Evolutionary conservation across 2,797 vertebrate genomes (phyloP).

Genomic region (Hypotaenidia philippensis): DNA sequence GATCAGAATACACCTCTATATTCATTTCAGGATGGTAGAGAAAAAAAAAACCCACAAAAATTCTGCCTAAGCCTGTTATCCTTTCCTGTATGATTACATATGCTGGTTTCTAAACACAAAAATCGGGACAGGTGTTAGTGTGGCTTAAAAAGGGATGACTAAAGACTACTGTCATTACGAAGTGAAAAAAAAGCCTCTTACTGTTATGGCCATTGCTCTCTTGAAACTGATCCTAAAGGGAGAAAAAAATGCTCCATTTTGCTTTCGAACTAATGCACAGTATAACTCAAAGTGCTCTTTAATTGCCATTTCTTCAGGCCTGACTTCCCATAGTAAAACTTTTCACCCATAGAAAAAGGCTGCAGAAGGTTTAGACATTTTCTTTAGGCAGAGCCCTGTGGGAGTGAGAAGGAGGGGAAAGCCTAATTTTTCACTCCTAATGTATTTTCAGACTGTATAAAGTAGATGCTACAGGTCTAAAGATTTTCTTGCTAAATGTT

Average conservation of each 20-base stretch:
- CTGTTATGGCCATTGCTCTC: neutral
- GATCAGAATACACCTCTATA: neutral
- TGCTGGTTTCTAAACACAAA: neutral
- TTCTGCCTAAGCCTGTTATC: neutral
- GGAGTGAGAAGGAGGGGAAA: neutral
- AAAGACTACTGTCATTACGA: neutral
- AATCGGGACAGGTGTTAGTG: neutral
- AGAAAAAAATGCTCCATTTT: neutral
- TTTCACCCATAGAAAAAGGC: neutral
- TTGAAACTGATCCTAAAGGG: neutral
- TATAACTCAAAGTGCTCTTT: slow-evolving; percentile 52
- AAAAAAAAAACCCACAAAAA: too few species aligned
- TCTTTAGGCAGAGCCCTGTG: neutral
- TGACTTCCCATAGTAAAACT: slow-evolving; percentile 9
- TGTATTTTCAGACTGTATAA: neutral
- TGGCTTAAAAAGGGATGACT: neutral
- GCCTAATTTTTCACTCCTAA: neutral
- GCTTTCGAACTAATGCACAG: neutral
- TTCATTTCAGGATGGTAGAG: neutral
- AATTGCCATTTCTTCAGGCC: slow-evolving; percentile 53
- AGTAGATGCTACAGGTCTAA: neutral
- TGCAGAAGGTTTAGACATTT: slow-evolving; percentile 1
- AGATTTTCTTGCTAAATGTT: neutral
- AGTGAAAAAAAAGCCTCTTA: neutral
- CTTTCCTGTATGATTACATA: neutral